Percentiles rank a stretch among this genome's conserved stretches.
Evolutionary conservation across 92 coral and sea anemone species (phyloP).

Genomic region (Palythoa heliodiscus): DNA sequence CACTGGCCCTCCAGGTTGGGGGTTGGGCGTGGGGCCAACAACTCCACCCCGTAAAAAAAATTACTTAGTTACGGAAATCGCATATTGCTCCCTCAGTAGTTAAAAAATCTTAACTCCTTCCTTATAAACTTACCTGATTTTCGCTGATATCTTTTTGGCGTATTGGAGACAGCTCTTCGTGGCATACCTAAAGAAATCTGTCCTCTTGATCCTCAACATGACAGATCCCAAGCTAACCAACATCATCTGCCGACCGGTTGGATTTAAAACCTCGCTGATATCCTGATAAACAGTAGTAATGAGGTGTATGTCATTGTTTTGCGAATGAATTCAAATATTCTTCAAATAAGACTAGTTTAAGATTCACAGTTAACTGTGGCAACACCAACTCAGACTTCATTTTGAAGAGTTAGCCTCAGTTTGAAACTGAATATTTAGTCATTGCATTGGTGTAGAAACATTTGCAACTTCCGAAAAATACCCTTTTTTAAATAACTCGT

Average conservation of each 20-base stretch:
- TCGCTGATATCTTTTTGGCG: slow-evolving; percentile 62
- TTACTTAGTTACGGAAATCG: too few species aligned
- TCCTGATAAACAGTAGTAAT: slow-evolving; percentile 54
- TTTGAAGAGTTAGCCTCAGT: too few species aligned
- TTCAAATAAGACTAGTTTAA: not conserved
- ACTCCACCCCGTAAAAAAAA: too few species aligned
- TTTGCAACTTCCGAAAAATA: too few species aligned
- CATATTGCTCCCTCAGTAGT: too few species aligned
- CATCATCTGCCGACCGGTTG: slow-evolving; percentile 87
- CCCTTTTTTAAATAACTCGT: too few species aligned
- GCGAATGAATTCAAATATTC: not conserved
- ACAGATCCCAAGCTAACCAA: slow-evolving; percentile 85
- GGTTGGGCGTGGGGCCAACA: too few species aligned
- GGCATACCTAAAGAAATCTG: slow-evolving; percentile 83
- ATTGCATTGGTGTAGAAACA: too few species aligned
- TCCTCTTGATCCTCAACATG: slow-evolving; percentile 73
- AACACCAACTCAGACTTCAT: too few species aligned
- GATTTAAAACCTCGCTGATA: slow-evolving; percentile 80
- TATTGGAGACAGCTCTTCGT: slow-evolving; percentile 67
- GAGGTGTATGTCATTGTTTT: not conserved
- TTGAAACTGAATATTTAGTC: too few species aligned
- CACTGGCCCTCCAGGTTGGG: too few species aligned
- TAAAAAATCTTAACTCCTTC: not conserved
- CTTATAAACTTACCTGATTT: slow-evolving; percentile 48
- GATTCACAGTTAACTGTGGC: too few species aligned